Base-by-base conservation (phyloP, 2,888 invertebrate genomes). In the Yponomeuta plumbellus region DNA sequence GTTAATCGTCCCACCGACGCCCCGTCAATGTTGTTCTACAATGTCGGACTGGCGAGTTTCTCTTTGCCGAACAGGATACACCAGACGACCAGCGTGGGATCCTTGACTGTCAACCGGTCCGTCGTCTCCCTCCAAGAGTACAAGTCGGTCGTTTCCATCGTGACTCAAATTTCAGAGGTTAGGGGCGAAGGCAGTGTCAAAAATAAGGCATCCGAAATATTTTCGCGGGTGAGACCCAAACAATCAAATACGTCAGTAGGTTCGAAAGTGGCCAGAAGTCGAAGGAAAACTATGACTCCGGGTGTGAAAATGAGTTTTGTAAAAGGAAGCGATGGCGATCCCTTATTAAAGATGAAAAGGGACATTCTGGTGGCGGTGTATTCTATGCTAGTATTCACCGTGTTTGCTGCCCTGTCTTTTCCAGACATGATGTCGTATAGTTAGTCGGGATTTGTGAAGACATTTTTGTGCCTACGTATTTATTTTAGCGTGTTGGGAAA, bases 311-410 rank as follows among this genome's bases (percentile, higher is more conserved):
- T 1, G 20, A 21, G 58, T 21, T 58, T n/a, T 20, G 21, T 11
- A 20, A 58, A 58, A 21, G 17, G 21, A 58, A 58, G 21, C 20
- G 58, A 22, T 20, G 2, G 58, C 6, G 85, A 88, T 69, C 76
- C 80, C 1, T 66, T 79, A 56, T 69, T 88, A 66, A 86, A 81
- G 76, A 78, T 88, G 68, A 91, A 91, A 73, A 79, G 87, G 70
- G 87, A 89, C 73, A 75, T 90, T 70, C 74, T 91, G 68, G 86
- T 91, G 20, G 86, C 88, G 3, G 73, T 90, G 64, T 91, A 91
- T 75, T 89, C 89, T 5, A 77, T 90, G 72, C 75, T 91, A 66
- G 86, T 88, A 34, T 75, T 90, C 22, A 88, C 87, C 65, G 82
- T 91, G 1, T 90, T 91, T 70, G 87, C 86, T 64, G 89, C 89